Percentiles rank a stretch among this genome's conserved stretches.
These are phyloP conservation scores for Chelonia mydas DNA, from an alignment of 2,797 vertebrate species.

Conservation along the genomic window DNA sequence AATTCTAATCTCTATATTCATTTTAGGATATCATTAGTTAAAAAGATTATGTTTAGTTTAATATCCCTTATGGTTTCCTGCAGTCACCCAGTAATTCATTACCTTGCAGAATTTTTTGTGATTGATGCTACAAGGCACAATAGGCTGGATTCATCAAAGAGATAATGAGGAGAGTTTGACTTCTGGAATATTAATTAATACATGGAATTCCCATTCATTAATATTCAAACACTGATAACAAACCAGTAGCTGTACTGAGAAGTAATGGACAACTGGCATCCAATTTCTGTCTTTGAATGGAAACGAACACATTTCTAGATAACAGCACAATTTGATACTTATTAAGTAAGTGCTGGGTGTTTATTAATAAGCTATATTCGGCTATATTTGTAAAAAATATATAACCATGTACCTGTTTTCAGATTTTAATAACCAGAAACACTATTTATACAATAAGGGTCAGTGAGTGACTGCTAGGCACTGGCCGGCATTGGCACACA, in stretches of 20 bases:
- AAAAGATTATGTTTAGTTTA: slow-evolving; percentile 64
- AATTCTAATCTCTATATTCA: slow-evolving; percentile 22
- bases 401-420: not conserved
- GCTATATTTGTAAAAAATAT: not conserved
- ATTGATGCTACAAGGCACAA: slow-evolving; percentile 61
- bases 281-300: slow-evolving; percentile 37
- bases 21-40: slow-evolving; percentile 26
- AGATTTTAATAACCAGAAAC: not conserved
- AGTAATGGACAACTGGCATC: slow-evolving; percentile 4
- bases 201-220: slow-evolving; percentile 44
- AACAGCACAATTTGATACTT: slow-evolving; percentile 16
- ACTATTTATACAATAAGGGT: not conserved
- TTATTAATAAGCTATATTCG: slow-evolving; percentile 19
- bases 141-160: slow-evolving; percentile 62
- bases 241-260: slow-evolving; percentile 29
- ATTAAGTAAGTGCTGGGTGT: not conserved
- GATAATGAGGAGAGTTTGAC: slow-evolving; percentile 62
- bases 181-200: slow-evolving; percentile 67
- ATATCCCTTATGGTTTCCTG: slow-evolving; percentile 60
- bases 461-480: not conserved
- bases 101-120: slow-evolving; percentile 43
- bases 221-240: slow-evolving; percentile 58
- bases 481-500: not conserved
- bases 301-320: slow-evolving; percentile 1
- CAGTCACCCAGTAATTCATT: slow-evolving; percentile 58